Evolutionary conservation across 2,113 vertebrate genomes (phyloP), one percentile per base, ranked within the genome.

Genomic region (Lipophrys pholis): DNA sequence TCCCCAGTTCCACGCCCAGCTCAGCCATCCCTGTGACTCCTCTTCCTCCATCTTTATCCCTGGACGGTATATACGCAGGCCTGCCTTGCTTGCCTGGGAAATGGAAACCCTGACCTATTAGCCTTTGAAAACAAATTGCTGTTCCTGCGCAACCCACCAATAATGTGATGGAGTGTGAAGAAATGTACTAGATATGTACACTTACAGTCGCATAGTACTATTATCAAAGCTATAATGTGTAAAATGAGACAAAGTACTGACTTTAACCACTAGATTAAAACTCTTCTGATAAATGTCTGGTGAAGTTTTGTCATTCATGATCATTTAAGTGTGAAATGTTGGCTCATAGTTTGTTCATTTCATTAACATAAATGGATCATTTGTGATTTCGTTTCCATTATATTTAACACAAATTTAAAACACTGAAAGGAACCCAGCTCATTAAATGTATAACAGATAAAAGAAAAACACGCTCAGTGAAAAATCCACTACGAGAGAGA

Each of bases 1-100:
- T 43, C 94, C 93, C 97, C 96, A 98, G 85, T 76, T 93, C 97
- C 97, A 99, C 71, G 96, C 91, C 97, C 97, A 99, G 65, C 91
- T 83, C 52, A 98, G 82, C 97, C 97, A 99, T 63, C 97, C 96
- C 89, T 94, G 91, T 56, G 94, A 93, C 76, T 93, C 90, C 81
- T 97, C 95, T 71, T 96, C 97, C 81, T 96, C 93, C 91, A 95
- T 93, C 86, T 96, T 95, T 55, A 93, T 30, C 49, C 97, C 97
- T 36, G 95, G 94, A 68, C 92, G 95, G 86, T 94, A 96, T 89
- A 99, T 95, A 73, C 90, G 95, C 46, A 95, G 86, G 36, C 97
- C 97, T 56, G 95, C 93, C 66, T 98, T 99, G 66, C 94, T 94
- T 39, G 93, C 95, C 97, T 99, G 71, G 57, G 82, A 67, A 60